Conservation (phyloP, 1,140 invertebrate genomes). For the Diploscapter pachys region DNA sequence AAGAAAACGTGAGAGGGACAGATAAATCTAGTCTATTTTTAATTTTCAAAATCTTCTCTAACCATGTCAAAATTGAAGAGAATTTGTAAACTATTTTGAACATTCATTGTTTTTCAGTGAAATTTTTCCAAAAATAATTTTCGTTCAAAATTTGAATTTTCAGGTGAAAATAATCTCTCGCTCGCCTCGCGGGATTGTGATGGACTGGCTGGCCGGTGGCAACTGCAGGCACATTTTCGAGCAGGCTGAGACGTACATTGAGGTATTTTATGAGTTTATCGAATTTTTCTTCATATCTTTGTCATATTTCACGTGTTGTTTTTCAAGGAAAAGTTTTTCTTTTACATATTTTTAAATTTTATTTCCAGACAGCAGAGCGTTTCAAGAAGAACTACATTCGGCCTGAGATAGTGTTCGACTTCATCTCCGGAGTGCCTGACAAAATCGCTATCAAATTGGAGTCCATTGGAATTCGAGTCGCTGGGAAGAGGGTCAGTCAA, state of each 20-base stretch:
- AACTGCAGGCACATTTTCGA: slow-evolving; percentile 4
- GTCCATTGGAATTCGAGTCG: slow-evolving; percentile 24
- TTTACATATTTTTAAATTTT: too few species aligned
- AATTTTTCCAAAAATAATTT: too few species aligned
- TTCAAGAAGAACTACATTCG: not conserved
- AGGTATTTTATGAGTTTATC: not conserved
- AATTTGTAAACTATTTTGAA: too few species aligned
- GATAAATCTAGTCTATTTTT: too few species aligned
- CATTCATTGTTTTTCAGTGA: too few species aligned
- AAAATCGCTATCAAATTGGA: slow-evolving; percentile 28
- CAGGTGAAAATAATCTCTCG: slow-evolving; percentile 6
- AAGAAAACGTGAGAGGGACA: too few species aligned
- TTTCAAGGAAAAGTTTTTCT: not conserved
- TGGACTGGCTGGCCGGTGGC: slow-evolving; percentile 2
- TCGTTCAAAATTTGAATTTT: too few species aligned
- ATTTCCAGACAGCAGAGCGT: not conserved
- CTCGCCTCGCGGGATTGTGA: not conserved
- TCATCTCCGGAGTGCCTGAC: slow-evolving; percentile 14
- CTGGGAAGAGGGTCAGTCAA: slow-evolving; percentile 16
- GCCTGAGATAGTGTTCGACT: slow-evolving; percentile 15
- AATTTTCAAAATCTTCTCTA: too few species aligned
- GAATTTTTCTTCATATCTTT: too few species aligned
- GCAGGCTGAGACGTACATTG: slow-evolving; percentile 8
- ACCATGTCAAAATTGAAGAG: too few species aligned
- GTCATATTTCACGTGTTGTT: too few species aligned